Base-by-base conservation (phyloP, 2,888 invertebrate species). In the Drosophila tanythrix region DNA sequence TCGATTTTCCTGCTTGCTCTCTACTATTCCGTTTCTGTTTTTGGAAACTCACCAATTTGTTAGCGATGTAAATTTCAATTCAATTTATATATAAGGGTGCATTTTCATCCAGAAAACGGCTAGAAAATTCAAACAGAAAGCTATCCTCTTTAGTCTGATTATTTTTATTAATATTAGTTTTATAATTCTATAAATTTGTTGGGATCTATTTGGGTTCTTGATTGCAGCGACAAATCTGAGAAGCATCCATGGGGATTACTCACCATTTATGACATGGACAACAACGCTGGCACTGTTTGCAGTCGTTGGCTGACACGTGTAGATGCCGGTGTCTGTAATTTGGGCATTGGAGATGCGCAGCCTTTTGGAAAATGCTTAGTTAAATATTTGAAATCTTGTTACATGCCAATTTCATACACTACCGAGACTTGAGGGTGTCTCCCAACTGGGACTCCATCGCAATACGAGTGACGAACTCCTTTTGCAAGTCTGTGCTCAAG, bases 201-300 rank as follows among this genome's bases (percentile, higher is more conserved):
- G 18, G 18, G 18, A 40, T 40, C 6, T 36, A 18, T 36, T 36
- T 18, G 6, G 46, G 4, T 40, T 40, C 40, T 10, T 40, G 1
- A 4, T 0, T 40, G n/a, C n/a, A 40, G n/a, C 40, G 10, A n/a
- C 2, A 25, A 46, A 15, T 46, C 48, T 10, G 27, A 18, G 15
- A 18, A 15, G 27, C 18, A 18, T 40, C 51, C 15, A 40, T 11
- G 43, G 27, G 53, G 25, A 15, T 25, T 53, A 90, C 94, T 95
- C 94, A 97, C 97, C 97, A 94, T 97, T 97, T 93, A 97, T 97
- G 91, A 97, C 97, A 93, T 97, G 97, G 76, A 98, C 97, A 92
- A 96, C 96, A 90, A 97, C 97, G 84, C 96, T 97, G 77, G 97
- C 96, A 46, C 96, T 95, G 86, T 96, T 96, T 60, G 97, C 97